Base-by-base conservation (phyloP, 1,140 invertebrate species). In the Trinorchestia longiramus region DNA sequence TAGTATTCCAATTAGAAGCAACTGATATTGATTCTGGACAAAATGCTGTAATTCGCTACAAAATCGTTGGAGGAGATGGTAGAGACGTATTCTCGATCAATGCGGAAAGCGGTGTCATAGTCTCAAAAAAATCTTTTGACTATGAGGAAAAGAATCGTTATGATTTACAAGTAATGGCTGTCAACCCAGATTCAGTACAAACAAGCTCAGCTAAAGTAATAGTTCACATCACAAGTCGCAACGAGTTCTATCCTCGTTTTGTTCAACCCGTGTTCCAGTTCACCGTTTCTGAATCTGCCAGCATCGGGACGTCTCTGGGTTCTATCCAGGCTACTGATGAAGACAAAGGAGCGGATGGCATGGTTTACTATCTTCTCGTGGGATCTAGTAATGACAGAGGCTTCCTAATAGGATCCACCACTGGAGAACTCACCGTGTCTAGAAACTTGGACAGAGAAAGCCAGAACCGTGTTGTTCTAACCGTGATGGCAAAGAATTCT, bases 201-300 rank as follows among this genome's bases (percentile, higher is more conserved):
- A 98, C 98, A 96, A 98, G 98, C 87, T 98, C 98, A 77, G 98
- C 98, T 0, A 98, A 98, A 96, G 98, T 99, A 0, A 97, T 98
- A 0, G 98, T 99, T 3, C 98, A 98, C 97, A 98, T 99, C 19
- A 98, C 98, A 0, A 99, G 99, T 0, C 98, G 99, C 0, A 99
- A 99, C 97, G 99, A 99, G 97, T 99, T 98, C 97, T 99, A 98
- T 97, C 99, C 99, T 0, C 98, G 98, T 97, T 99, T 99, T 97
- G 98, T 99, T 90, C 98, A 99, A 97, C 98, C 99, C 0, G 98
- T 99, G 0, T 99, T 99, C 97, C 98, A 99, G 97, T 99, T 99
- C 97, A 98, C 99, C 97, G 99, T 99, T 17, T 99, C 99, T 23
- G 99, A 99, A 97, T 99, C 99, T 45, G 98, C 99, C 0, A 98